Evolutionary conservation across 1,140 invertebrate genomes (phyloP), one percentile per base, ranked within the genome.

Genomic region (Drosophila subobscura): DNA sequence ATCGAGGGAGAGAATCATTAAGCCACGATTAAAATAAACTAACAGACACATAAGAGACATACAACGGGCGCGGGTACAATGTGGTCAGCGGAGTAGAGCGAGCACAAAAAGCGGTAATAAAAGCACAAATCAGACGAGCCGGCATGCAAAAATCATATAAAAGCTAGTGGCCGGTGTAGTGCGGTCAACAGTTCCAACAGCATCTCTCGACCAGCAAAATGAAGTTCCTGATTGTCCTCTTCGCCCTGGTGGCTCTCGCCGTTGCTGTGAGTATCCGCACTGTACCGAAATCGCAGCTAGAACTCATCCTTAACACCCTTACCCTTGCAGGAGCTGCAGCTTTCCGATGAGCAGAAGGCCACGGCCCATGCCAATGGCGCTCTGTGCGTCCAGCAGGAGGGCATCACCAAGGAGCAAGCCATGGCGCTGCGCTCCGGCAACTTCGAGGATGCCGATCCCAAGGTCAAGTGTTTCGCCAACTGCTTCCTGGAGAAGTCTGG

Each of bases 401-500:
- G 84, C 8, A 51, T 89, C 27, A 79, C 83, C 75, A 89, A 83
- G 79, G 83, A 88, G 1, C 83, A 88, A 54, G 84, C 66, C 0
- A 0, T 45, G 2, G 57, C 66, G 14, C 49, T 88, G 41, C 67
- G 67, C 2, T 49, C 47, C 8, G 83, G 84, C 22, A 77, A 72
- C 0, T 89, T 88, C 8, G 75, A 72, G 1, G 58, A 72, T 10
- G 7, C 1, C 20, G 84, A 89, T 44, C n/a, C 10, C 1, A 89
- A 89, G 65, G 45, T 77, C 1, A 89, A 89, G 45, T 89, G 84
- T 56, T 89, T 89, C 23, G 65, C 79, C 65, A 79, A 79, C 33
- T 89, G 84, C n/a, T 89, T 89, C 79, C 63, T 89, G 50, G 85
- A 89, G 61, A 77, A 79, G 55, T 5, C 40, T 5, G 79, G 73